phyloP scores from a whole-genome alignment of 2,113 vertebrate species.

The Oryzias melastigma region DNA sequence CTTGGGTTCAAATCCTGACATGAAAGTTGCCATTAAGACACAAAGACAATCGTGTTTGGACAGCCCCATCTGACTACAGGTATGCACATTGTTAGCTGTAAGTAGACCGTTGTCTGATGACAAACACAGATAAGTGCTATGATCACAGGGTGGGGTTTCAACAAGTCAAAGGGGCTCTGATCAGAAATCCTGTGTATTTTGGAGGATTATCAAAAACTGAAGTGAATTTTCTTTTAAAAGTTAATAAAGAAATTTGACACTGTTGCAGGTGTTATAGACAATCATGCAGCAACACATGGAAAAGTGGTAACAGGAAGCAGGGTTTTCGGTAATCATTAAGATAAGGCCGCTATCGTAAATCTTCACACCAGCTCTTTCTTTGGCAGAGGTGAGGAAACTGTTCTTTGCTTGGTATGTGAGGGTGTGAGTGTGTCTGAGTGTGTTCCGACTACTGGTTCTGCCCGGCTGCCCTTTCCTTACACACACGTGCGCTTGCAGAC shows the following conservation, averaged over 20 bases:
- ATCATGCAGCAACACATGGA: slow-evolving; percentile 1
- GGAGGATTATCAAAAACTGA: slow-evolving; percentile 3
- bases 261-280: slow-evolving; percentile 17
- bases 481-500: neutral
- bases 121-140: slow-evolving; percentile 5
- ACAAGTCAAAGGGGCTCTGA: neutral
- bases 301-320: slow-evolving; percentile 24
- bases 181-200: slow-evolving; percentile 1
- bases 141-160: slow-evolving; percentile 22
- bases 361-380: slow-evolving; percentile 25
- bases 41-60: slow-evolving; percentile 19
- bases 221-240: slow-evolving; percentile 3
- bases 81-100: slow-evolving; percentile 13
- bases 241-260: slow-evolving; percentile 1
- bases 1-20: slow-evolving; percentile 28
- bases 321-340: slow-evolving; percentile 28
- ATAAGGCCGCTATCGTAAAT: slow-evolving; percentile 30
- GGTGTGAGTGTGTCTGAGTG: slow-evolving; percentile 4
- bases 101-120: slow-evolving; percentile 24
- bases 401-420: slow-evolving; percentile 23
- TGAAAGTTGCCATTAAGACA: slow-evolving; percentile 21
- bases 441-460: slow-evolving; percentile 27
- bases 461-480: slow-evolving; percentile 24
- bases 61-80: slow-evolving; percentile 9
- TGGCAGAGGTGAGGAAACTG: slow-evolving; percentile 10